Evolutionary conservation across 2,888 invertebrate genomes (phyloP), one percentile per base, ranked within the genome.

Genomic region (Tipula confusa): DNA sequence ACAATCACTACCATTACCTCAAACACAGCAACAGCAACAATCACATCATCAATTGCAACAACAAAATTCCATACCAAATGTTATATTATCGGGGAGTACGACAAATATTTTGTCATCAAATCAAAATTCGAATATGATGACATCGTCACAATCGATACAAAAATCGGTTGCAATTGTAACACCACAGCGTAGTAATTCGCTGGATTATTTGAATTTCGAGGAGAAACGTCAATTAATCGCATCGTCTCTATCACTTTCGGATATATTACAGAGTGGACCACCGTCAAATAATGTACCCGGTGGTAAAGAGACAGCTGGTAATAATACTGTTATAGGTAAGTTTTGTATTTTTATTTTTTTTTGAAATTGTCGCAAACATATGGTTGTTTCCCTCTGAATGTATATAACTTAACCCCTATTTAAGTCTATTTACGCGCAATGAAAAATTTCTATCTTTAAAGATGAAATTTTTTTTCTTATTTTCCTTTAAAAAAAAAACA

Each of bases 151-250:
- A 84, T 33, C 84, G 7, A 89, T 90, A 89, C 89, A 90, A 84
- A 93, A 93, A 86, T 92, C 92, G 18, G 93, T 93, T 84, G 93
- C 93, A 83, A 93, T 94, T 31, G 93, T 93, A 33, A 92, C 92
- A 33, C 94, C 94, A 0, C 94, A 94, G 87, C 90, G 95, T 87
- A 95, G 95, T 90, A 95, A 93, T 90, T 95, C 95, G 88, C 92
- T 96, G 91, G 96, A 96, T 91, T 95, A 95, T 91, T 92, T 97
- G 84, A 96, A 97, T 91, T 97, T 97, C 89, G 96, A 96, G 90
- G 96, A 97, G 91, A 96, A 96, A 89, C 92, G 96, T 87, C 95
- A 96, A 90, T 91, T 97, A 88, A 97, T 97, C 86, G 96, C 96
- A 82, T 96, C 96, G 85, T 96, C 96, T 83, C 89, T 97, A 88